Base-by-base conservation (phyloP, 1,140 invertebrate genomes). In the Drosophila auraria region DNA sequence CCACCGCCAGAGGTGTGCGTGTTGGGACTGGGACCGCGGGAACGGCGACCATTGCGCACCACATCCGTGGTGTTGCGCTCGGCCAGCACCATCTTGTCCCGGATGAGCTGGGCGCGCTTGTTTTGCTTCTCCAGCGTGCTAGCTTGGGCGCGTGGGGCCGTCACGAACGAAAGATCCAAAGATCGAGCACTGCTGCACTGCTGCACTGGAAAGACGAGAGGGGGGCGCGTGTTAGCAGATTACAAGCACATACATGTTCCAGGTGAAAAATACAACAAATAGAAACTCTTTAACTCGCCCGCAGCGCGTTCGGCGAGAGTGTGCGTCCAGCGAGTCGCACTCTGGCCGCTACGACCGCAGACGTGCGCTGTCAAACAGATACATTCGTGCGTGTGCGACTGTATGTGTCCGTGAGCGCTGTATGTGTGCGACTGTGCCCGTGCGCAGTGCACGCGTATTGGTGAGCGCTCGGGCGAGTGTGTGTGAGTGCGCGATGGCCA, bases 1-100 rank as follows among this genome's bases (percentile, higher is more conserved):
- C 69, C 77, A 40, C 54, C 71, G 23, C 62, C 75, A 14, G 95
- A 95, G 86, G 95, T 95, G 93, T 97, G 96, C 76, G 96, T 96
- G 94, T 97, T 97, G 66, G 97, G 97, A 94, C 97, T 98, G 89
- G 97, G 96, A 91, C 97, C 97, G 91, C 97, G 95, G 75, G 97
- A 98, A 93, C 97, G 95, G 78, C 97, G 95, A 51, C 97, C 97
- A 93, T 98, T 98, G 90, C 97, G 94, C 73, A 96, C 95, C 93
- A 95, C 95, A 82, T 97, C 96, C 72, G 94, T 95, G 93, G 94
- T 95, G 94, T 96, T 97, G 94, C 96, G 96, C 93, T 98, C 97
- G 12, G 97, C 96, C 92, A 97, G 95, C 91, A 98, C 97, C 97
- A 98, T 98, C 92, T 93, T 92, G 72, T 92, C 91, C 54, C 90